These are phyloP conservation scores for Anomalospiza imberbis DNA, from an alignment of 2,797 vertebrate species.

Conservation along the genomic window DNA sequence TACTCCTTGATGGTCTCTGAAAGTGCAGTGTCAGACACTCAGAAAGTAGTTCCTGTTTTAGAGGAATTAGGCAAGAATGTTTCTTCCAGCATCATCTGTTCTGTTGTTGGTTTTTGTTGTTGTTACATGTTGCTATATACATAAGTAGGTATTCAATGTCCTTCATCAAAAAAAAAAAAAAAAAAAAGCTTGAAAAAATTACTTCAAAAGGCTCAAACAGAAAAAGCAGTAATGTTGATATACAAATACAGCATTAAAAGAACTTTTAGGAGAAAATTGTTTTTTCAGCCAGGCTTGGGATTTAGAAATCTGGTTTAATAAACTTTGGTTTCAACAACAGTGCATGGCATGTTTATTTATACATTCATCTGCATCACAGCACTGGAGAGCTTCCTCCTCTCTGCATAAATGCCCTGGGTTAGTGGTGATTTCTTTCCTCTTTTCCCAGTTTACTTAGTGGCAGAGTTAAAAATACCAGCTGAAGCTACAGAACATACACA, in stretches of 20 bases:
- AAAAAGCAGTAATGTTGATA: not conserved
- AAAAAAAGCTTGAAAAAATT: not conserved
- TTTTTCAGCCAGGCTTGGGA: not conserved
- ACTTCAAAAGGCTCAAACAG: not conserved
- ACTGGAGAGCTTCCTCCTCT: not conserved
- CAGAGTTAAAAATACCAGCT: not conserved
- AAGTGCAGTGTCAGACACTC: not conserved
- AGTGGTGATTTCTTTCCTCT: not conserved
- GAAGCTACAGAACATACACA: not conserved
- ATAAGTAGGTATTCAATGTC: not conserved
- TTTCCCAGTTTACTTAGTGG: not conserved
- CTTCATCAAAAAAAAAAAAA: accelerated
- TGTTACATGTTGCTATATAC: not conserved
- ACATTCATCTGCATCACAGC: not conserved
- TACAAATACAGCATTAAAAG: not conserved
- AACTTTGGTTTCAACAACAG: not conserved
- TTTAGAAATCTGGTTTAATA: not conserved
- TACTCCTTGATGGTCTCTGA: not conserved
- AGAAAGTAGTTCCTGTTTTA: not conserved
- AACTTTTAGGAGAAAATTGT: not conserved
- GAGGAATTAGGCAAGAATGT: not conserved
- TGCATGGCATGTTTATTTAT: not conserved
- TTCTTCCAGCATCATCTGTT: not conserved
- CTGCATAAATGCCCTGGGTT: not conserved
- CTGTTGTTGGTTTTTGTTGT: not conserved